Evolutionary conservation across 2,113 vertebrate species (phyloP).

Genomic region (Chelonoidis abingdonii): DNA sequence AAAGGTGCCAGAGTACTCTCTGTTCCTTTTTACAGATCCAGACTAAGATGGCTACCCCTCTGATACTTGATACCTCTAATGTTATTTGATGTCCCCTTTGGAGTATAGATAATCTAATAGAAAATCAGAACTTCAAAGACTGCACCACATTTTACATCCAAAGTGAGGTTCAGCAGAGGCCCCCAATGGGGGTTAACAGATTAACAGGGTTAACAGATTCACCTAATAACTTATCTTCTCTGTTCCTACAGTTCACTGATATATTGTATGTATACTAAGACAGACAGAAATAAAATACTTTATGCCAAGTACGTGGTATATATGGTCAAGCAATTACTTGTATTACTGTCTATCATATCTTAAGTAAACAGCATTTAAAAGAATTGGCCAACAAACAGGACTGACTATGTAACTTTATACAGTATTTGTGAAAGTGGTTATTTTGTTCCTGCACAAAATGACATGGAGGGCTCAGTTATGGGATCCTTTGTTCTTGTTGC

Average conservation of each 20-base stretch:
- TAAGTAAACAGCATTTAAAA: neutral
- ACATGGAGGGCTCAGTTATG: neutral
- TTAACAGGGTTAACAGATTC: neutral
- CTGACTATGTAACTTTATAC: neutral
- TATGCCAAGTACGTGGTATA: neutral
- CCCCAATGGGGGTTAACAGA: neutral
- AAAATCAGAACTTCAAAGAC: conserved; percentile 10
- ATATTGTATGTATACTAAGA: neutral
- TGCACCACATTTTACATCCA: neutral
- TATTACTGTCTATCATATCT: neutral
- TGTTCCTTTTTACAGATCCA: no score
- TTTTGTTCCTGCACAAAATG: neutral
- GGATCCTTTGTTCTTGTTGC: neutral
- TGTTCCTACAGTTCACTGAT: neutral
- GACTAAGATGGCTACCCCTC: no score
- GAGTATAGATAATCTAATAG: neutral
- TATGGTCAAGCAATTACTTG: neutral
- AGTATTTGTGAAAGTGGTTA: conserved; percentile 1
- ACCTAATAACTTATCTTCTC: neutral
- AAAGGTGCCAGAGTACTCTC: no score
- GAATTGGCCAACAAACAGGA: neutral
- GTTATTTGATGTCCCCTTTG: neutral
- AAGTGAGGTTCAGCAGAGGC: neutral
- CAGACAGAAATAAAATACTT: no score
- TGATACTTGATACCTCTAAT: neutral